phyloP scores from a whole-genome alignment of 2,113 vertebrate genomes.

The Microcebus tavaratra region DNA sequence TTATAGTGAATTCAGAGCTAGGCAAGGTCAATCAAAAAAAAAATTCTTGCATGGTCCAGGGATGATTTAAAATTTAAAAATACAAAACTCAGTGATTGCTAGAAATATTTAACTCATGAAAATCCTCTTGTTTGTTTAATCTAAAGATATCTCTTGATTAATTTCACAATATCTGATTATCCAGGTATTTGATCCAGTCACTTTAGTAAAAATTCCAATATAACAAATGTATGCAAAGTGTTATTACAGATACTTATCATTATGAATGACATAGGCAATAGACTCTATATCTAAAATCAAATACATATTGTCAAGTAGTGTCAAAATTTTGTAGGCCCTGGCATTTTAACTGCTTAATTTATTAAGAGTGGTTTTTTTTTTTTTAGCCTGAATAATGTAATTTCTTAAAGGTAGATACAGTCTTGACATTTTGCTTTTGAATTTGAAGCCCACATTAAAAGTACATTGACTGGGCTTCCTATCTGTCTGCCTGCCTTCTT shows the following conservation, averaged over 20 bases:
- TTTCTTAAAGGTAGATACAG: not conserved
- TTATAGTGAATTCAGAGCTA: slow-evolving; percentile 42
- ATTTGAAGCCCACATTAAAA: not conserved
- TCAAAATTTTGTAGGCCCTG: not conserved
- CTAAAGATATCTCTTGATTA: not conserved
- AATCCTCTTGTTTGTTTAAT: not conserved
- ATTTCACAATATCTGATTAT: not conserved
- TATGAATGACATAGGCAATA: not conserved
- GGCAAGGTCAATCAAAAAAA: slow-evolving; percentile 26
- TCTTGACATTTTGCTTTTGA: not conserved
- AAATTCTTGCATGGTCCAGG: not conserved
- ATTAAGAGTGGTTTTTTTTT: not conserved
- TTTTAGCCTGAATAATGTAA: not conserved
- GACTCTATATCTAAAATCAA: not conserved
- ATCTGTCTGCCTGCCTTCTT: not conserved
- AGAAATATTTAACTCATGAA: not conserved
- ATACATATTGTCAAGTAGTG: not conserved
- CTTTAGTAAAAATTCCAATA: not conserved
- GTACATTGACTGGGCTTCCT: not conserved
- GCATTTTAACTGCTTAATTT: slow-evolving; percentile 33
- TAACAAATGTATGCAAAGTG: not conserved
- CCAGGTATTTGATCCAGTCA: not conserved
- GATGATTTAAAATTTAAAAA: slow-evolving; percentile 49
- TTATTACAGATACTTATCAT: not conserved
- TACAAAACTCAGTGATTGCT: not conserved